Evolutionary conservation across 2,888 invertebrate genomes (phyloP).

Genomic region (Nycteola revayana): DNA sequence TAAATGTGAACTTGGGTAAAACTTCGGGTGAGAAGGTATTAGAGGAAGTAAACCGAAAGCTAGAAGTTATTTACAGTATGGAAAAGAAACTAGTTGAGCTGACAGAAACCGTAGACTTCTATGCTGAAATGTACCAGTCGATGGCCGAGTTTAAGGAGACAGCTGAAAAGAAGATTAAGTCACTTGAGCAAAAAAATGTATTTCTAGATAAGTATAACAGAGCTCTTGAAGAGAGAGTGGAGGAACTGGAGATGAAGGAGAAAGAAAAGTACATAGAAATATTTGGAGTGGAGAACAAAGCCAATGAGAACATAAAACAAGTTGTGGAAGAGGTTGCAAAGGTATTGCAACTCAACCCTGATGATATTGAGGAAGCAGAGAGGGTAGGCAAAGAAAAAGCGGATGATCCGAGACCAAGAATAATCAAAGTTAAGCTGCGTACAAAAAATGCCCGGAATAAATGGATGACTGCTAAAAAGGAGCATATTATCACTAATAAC

Average conservation of each 20-base stretch:
- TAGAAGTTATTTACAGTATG: neutral
- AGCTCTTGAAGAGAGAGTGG: neutral
- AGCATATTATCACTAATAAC: neutral
- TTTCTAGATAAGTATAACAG: neutral
- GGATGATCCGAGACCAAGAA: neutral
- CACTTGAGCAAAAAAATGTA: neutral
- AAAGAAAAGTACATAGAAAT: neutral
- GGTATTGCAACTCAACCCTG: neutral
- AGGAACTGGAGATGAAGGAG: slow-evolving; percentile 1
- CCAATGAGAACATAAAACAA: neutral
- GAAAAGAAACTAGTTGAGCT: neutral
- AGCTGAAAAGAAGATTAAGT: neutral
- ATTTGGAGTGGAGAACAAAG: neutral
- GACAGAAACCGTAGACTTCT: neutral
- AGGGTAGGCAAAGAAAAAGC: neutral
- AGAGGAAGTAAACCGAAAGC: neutral
- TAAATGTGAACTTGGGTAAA: neutral
- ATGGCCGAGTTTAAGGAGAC: neutral
- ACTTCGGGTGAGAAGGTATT: neutral
- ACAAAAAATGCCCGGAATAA: neutral
- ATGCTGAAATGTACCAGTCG: neutral
- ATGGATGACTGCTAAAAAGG: neutral
- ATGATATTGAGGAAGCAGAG: neutral
- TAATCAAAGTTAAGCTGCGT: neutral
- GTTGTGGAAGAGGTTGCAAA: neutral